A percentile compares a stretch with the other conserved stretches of the same genome.
Conservation (phyloP, 1,140 invertebrate genomes). For the Pogonomyrmex californicus region DNA sequence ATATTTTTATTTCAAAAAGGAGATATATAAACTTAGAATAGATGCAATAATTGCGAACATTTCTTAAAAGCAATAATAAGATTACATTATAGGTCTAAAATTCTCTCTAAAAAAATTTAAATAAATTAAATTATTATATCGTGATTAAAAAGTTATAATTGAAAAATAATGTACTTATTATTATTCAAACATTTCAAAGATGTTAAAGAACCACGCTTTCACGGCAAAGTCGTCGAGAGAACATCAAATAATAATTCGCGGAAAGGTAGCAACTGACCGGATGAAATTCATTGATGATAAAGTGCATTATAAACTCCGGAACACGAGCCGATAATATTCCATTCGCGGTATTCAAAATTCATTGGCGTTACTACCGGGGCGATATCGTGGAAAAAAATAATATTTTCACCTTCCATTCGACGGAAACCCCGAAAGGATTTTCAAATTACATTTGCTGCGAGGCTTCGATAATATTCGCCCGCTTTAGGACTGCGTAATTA, state of each 20-base stretch:
- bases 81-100: background rate
- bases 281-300: conserved; percentile 69
- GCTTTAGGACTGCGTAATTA: conserved; percentile 62
- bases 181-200: background rate
- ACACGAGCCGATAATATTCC: conserved; percentile 65
- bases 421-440: conserved; percentile 57
- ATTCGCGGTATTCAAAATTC: conserved; percentile 69
- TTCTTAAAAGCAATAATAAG: background rate
- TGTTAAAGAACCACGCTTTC: background rate
- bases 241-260: conserved; percentile 36
- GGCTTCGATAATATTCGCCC: conserved; percentile 60
- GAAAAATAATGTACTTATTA: background rate
- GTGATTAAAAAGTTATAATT: background rate
- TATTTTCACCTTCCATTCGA: conserved; percentile 47
- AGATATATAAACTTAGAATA: background rate
- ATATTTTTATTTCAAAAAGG: background rate
- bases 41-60: background rate
- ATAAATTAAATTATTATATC: background rate
- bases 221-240: background rate
- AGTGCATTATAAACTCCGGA: conserved; percentile 71
- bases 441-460: conserved; percentile 65
- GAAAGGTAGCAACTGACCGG: conserved; percentile 1
- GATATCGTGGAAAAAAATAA: conserved; percentile 58
- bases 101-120: background rate
- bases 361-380: conserved; percentile 51